Base-by-base conservation (phyloP, 2,113 vertebrate genomes). In the Eptatretus burgeri region DNA sequence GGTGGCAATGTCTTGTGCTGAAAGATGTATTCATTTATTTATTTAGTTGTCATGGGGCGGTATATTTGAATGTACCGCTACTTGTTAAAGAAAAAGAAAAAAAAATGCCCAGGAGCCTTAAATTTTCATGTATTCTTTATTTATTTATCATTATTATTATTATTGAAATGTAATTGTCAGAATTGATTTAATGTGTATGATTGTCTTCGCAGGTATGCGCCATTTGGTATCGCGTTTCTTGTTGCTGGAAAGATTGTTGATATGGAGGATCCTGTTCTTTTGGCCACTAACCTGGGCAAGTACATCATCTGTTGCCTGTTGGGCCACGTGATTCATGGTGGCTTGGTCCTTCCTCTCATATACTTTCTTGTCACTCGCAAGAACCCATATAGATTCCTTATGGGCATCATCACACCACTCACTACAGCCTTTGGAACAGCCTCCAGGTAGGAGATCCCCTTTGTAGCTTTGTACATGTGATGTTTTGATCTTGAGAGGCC, bases 181-280 rank as follows among this genome's bases (percentile, higher is more conserved):
- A 60, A 11, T 60, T 17, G 19, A 17, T 60, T 5, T 60, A 20
- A 51, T 41, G 14, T 17, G 20, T 62, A 12, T 13, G 51, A 64
- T 64, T 11, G 66, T 52, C 65, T 63, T 3, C 69, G 62, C 75
- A 98, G 91, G 89, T 98, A 98, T 2, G 81, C 94, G 11, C 91
- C 91, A 7, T 73, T 98, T 64, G 91, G 91, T 68, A 91, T 98
- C 71, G 85, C 80, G 77, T 98, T 94, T 75, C 81, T 98, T 65
- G 82, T 98, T 64, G 89, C 84, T 69, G 95, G 91, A 76, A 96
- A 94, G 78, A 93, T 98, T 53, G 82, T 96, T 62, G 91, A 94
- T 73, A 96, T 96, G 87, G 86, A 85, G 68, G 79, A 96, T 69
- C 76, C 95, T 51, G 53, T 85, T 18, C 70, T 79, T 63, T 70